Evolutionary conservation across 2,113 vertebrate species (phyloP).

Genomic region (Pungitius pungitius): DNA sequence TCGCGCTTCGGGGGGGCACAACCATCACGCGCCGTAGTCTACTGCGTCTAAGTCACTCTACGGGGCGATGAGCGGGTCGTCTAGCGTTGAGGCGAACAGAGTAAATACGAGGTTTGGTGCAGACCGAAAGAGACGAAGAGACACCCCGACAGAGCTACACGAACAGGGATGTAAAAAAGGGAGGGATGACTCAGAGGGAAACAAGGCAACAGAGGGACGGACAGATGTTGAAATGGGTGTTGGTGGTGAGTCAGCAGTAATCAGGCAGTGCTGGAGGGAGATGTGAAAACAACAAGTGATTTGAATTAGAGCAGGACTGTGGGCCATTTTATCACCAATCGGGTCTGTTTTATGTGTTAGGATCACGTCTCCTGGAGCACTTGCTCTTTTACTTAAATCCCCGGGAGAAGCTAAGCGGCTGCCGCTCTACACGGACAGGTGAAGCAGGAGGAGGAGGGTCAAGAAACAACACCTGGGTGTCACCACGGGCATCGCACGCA

Average conservation of each 20-base stretch:
- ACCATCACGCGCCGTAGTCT: slow-evolving; percentile 29
- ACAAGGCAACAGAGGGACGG: slow-evolving; percentile 25
- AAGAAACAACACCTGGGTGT: slow-evolving; percentile 73
- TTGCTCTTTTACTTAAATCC: slow-evolving; percentile 27
- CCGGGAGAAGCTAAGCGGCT: slow-evolving; percentile 34
- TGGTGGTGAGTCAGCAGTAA: slow-evolving; percentile 70
- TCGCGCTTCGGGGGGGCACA: not conserved
- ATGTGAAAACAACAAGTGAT: slow-evolving; percentile 48
- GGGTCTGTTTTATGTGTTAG: slow-evolving; percentile 25
- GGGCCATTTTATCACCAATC: slow-evolving; percentile 29
- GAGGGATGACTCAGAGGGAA: slow-evolving; percentile 55
- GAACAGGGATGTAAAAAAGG: slow-evolving; percentile 42
- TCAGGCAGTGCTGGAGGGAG: slow-evolving; percentile 47
- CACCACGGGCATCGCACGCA: slow-evolving; percentile 77
- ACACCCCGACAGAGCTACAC: slow-evolving; percentile 34
- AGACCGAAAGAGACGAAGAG: slow-evolving; percentile 29
- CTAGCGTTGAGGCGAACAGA: slow-evolving; percentile 3
- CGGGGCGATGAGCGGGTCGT: slow-evolving; percentile 1
- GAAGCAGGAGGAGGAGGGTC: slow-evolving; percentile 43
- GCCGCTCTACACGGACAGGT: slow-evolving; percentile 46
- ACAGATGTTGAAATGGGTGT: slow-evolving; percentile 28
- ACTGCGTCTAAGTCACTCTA: slow-evolving; percentile 43
- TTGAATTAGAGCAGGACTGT: slow-evolving; percentile 21
- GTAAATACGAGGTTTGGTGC: slow-evolving; percentile 27
- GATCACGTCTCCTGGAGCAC: not conserved